Conservation (phyloP, 2,888 invertebrate genomes). For the Periphyllus acericola region DNA sequence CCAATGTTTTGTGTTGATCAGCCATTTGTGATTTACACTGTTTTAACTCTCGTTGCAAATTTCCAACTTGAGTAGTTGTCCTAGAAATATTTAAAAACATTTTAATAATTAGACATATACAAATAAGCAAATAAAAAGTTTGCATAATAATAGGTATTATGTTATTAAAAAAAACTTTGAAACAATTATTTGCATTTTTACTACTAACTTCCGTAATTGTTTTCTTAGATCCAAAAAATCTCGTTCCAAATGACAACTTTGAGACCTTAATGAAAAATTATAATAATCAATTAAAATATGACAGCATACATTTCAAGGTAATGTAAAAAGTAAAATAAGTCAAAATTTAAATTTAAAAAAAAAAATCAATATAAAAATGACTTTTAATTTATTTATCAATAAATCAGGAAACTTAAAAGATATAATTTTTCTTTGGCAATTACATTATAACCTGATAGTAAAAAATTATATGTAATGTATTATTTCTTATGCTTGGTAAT, state of each 20-base stretch:
- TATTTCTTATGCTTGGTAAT: too few relatives aligned
- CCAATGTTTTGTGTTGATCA: constrained; percentile 85
- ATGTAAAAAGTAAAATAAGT: too few relatives aligned
- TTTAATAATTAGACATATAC: neutral
- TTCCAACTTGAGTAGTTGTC: constrained; percentile 74
- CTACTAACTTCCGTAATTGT: constrained; percentile 54
- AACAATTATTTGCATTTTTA: neutral
- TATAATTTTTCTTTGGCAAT: too few relatives aligned
- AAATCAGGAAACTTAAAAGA: too few relatives aligned
- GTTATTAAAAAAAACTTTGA: neutral
- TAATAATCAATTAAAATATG: neutral
- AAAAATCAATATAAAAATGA: too few relatives aligned
- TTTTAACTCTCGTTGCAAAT: constrained; percentile 81
- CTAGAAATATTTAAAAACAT: constrained; percentile 20
- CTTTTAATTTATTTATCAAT: too few relatives aligned
- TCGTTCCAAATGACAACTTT: constrained; percentile 56
- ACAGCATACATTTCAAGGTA: neutral
- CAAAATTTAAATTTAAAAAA: too few relatives aligned
- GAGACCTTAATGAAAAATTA: constrained; percentile 40
- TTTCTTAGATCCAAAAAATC: constrained; percentile 55
- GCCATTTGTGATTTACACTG: constrained; percentile 84
- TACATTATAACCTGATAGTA: too few relatives aligned
- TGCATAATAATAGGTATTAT: too few relatives aligned
- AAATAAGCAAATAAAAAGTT: too few relatives aligned
- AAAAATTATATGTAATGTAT: too few relatives aligned